These are phyloP conservation scores for Premnoplex brunnescens DNA, from an alignment of 2,797 vertebrate genomes.

Conservation along the genomic window DNA sequence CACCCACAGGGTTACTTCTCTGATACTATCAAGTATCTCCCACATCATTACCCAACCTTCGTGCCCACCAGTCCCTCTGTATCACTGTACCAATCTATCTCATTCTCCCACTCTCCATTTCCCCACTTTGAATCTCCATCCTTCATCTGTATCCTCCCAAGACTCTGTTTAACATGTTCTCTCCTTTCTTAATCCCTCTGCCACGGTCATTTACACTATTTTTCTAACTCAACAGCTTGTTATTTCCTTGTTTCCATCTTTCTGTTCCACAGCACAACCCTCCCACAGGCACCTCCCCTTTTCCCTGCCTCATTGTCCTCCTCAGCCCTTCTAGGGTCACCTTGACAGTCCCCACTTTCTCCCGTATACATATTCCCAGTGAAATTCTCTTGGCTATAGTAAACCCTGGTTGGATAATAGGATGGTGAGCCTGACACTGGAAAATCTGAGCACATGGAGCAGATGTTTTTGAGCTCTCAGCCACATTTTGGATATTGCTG, in stretches of 20 bases:
- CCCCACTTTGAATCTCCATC: background rate
- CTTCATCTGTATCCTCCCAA: background rate
- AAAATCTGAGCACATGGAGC: background rate
- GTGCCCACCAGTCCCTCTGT: background rate
- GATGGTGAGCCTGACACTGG: background rate
- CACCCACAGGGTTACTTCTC: background rate
- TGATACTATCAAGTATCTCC: background rate
- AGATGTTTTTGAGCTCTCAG: background rate
- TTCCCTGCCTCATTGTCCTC: background rate
- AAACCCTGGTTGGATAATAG: background rate
- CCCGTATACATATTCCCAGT: background rate
- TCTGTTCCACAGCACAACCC: background rate
- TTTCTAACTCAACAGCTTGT: background rate
- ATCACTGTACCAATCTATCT: background rate
- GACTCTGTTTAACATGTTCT: background rate
- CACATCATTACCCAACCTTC: background rate
- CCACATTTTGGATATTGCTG: background rate
- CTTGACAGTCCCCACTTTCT: background rate
- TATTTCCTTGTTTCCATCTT: background rate
- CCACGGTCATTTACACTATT: background rate
- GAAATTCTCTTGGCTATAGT: background rate
- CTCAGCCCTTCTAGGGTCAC: background rate
- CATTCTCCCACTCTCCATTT: background rate
- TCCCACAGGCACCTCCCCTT: background rate
- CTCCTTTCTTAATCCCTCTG: background rate